Evolutionary conservation across 2,797 vertebrate species (phyloP).

Genomic region (Squalus acanthias): DNA sequence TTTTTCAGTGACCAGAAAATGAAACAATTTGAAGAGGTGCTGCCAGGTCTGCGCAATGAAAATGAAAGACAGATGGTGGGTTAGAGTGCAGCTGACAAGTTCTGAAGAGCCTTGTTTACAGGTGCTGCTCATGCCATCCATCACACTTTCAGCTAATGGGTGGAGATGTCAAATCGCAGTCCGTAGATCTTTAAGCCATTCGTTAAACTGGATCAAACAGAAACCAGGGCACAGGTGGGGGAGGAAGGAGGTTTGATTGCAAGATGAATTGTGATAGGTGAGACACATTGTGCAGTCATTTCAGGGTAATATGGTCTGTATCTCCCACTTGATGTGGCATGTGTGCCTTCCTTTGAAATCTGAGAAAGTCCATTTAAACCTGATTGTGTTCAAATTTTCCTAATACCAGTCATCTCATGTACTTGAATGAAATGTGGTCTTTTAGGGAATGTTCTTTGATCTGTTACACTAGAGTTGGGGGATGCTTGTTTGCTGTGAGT

Average conservation of each 20-base stretch:
- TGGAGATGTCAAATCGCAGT: slow-evolving; percentile 39
- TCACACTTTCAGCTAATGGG: slow-evolving; percentile 42
- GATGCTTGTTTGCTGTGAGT: neutral
- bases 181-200: slow-evolving; percentile 1
- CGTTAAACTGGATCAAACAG: slow-evolving; percentile 27
- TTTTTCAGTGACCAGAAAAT: slow-evolving; percentile 41
- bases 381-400: neutral
- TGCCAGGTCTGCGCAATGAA: slow-evolving; percentile 38
- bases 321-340: neutral
- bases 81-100: slow-evolving; percentile 41
- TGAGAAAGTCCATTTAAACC: neutral
- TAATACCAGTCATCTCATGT: neutral
- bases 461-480: neutral
- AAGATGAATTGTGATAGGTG: neutral
- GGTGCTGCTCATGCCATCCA: slow-evolving; percentile 41
- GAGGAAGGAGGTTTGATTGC: neutral
- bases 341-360: slow-evolving; percentile 14
- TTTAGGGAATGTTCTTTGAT: neutral
- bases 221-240: neutral
- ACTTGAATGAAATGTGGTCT: neutral
- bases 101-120: slow-evolving; percentile 43
- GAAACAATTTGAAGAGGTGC: slow-evolving; percentile 41
- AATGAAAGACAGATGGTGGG: slow-evolving; percentile 43
- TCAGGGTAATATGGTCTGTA: neutral
- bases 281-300: neutral